Conservation (phyloP, 2,113 vertebrate species). For the Smithornis capensis region DNA sequence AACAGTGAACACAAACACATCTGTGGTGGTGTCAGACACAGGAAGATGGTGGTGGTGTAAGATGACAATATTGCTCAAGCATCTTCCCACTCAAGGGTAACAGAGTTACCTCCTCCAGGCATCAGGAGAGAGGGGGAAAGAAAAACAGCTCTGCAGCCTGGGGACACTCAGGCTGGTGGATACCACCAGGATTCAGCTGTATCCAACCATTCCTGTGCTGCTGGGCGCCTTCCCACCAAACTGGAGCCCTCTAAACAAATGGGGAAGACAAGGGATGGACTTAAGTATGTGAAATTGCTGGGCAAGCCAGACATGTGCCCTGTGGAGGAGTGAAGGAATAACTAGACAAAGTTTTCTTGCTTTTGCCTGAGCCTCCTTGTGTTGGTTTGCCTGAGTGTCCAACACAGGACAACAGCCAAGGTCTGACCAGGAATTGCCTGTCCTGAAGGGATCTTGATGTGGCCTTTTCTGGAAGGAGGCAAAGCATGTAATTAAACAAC, state of each 20-base stretch:
- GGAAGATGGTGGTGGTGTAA: neutral
- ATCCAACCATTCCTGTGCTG: neutral
- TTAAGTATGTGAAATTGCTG: neutral
- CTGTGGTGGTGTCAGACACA: neutral
- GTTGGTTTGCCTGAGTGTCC: neutral
- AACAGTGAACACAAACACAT: constrained; percentile 33
- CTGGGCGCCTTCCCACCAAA: neutral
- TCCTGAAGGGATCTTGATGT: neutral
- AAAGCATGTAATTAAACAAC: accelerated
- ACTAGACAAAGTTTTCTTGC: neutral
- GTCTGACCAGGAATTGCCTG: neutral
- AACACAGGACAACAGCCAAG: neutral
- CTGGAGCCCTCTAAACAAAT: neutral
- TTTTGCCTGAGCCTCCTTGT: neutral
- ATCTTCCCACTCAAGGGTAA: neutral
- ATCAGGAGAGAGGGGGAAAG: neutral
- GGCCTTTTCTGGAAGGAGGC: neutral
- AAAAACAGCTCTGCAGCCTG: neutral
- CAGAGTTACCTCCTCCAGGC: neutral
- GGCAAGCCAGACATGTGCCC: neutral
- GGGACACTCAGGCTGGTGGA: neutral
- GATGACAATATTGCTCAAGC: neutral
- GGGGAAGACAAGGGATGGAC: neutral
- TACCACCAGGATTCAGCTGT: neutral
- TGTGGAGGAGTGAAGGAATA: neutral